phyloP scores from a whole-genome alignment of 2,113 vertebrate genomes.

The Eclectus roratus region DNA sequence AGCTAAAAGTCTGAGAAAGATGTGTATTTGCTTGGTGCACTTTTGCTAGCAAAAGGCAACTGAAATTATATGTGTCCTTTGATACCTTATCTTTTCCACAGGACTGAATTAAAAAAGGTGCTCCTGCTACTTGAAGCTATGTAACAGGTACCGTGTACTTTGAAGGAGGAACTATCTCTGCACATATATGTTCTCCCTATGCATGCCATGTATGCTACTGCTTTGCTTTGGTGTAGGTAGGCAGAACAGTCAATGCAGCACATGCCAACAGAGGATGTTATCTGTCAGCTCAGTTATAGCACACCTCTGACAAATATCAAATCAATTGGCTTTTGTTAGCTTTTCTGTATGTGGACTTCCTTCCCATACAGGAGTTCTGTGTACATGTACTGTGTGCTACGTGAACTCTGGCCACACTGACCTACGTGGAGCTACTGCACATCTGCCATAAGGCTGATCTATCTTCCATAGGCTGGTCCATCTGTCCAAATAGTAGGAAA shows the following conservation, averaged over 20 bases:
- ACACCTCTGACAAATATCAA: not conserved
- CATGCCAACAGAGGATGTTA: not conserved
- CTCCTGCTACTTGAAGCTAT: not conserved
- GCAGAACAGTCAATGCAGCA: not conserved
- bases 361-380: not conserved
- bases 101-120: not conserved
- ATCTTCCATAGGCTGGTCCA: not conserved
- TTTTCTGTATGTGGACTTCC: not conserved
- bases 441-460: not conserved
- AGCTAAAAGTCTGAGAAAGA: not conserved
- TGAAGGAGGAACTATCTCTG: not conserved
- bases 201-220: not conserved
- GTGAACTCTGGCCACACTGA: rapidly evolving
- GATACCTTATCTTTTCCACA: not conserved
- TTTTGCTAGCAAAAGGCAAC: not conserved
- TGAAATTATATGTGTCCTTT: not conserved
- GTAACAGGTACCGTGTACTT: not conserved
- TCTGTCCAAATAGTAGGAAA: not conserved
- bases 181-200: not conserved
- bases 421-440: not conserved
- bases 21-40: not conserved
- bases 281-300: not conserved
- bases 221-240: not conserved
- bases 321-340: not conserved
- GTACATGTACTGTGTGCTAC: too few relatives aligned